Percentiles rank a stretch among this genome's conserved stretches.
These are phyloP conservation scores for Torymus auratus DNA, from an alignment of 2,888 invertebrate species.

Conservation along the genomic window DNA sequence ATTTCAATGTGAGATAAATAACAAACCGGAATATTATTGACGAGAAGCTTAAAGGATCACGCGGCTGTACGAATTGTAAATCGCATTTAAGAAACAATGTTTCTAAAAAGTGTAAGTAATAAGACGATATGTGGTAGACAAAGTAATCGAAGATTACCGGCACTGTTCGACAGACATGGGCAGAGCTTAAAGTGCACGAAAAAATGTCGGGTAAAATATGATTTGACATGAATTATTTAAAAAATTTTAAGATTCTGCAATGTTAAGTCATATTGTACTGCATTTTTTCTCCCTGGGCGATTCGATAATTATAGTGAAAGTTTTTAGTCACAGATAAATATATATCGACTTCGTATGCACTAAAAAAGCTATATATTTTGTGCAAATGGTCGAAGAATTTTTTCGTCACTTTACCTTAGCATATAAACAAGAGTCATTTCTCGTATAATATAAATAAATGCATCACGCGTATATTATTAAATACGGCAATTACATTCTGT, in stretches of 20 bases:
- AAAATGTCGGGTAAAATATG: slow-evolving; percentile 8
- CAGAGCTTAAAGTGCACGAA: slow-evolving; percentile 28
- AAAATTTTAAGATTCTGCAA: too few species aligned
- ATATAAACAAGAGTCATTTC: slow-evolving; percentile 42
- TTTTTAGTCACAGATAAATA: slow-evolving; percentile 21
- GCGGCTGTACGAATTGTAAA: slow-evolving; percentile 28
- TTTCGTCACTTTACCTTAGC: slow-evolving; percentile 18
- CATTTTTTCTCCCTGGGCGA: slow-evolving; percentile 12
- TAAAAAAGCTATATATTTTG: slow-evolving; percentile 33
- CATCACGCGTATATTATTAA: slow-evolving; percentile 17
- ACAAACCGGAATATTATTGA: background rate
- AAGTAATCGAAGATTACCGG: slow-evolving; percentile 14
- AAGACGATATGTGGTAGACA: slow-evolving; percentile 12
- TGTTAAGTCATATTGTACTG: slow-evolving; percentile 4
- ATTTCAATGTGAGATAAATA: background rate
- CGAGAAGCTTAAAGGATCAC: slow-evolving; percentile 5
- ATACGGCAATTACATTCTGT: too few species aligned
- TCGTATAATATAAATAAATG: background rate
- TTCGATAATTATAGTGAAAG: slow-evolving; percentile 15
- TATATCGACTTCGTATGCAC: slow-evolving; percentile 24
- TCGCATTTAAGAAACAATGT: slow-evolving; percentile 28
- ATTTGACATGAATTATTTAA: slow-evolving; percentile 3
- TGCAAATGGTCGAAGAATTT: slow-evolving; percentile 18
- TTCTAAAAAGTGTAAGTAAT: slow-evolving; percentile 15
- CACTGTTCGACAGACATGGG: slow-evolving; percentile 51